Conservation (phyloP, 2,113 vertebrate species). For the Emberiza fucata region DNA sequence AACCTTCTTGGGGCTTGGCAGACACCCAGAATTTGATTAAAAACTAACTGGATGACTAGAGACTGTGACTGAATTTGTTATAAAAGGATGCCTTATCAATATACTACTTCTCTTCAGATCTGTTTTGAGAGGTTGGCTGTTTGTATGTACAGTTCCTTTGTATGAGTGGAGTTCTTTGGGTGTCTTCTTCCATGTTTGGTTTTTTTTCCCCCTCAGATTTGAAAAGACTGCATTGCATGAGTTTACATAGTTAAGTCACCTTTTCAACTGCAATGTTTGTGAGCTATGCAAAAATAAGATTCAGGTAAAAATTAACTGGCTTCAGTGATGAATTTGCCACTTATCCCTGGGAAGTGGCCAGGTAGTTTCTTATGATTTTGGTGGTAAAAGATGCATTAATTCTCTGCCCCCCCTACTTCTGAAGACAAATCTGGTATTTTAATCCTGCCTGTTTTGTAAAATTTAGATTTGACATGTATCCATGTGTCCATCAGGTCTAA, state of each 20-base stretch:
- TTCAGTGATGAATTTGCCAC: neutral
- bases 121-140: neutral
- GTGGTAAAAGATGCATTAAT: neutral
- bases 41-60: neutral
- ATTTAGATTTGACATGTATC: neutral
- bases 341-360: neutral
- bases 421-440: neutral
- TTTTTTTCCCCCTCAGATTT: neutral
- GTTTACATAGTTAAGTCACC: neutral
- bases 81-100: neutral
- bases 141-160: accelerated
- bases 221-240: neutral
- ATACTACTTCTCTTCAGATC: neutral
- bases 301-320: neutral
- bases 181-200: neutral
- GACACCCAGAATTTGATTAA: neutral
- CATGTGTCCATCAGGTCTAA: neutral
- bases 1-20: neutral
- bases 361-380: neutral
- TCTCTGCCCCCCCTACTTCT: accelerated
- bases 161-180: too few species aligned
- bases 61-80: neutral
- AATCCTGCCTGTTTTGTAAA: neutral
- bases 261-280: neutral
- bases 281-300: neutral